phyloP scores from a whole-genome alignment of 2,113 vertebrate species.

The Echinops telfairi region DNA sequence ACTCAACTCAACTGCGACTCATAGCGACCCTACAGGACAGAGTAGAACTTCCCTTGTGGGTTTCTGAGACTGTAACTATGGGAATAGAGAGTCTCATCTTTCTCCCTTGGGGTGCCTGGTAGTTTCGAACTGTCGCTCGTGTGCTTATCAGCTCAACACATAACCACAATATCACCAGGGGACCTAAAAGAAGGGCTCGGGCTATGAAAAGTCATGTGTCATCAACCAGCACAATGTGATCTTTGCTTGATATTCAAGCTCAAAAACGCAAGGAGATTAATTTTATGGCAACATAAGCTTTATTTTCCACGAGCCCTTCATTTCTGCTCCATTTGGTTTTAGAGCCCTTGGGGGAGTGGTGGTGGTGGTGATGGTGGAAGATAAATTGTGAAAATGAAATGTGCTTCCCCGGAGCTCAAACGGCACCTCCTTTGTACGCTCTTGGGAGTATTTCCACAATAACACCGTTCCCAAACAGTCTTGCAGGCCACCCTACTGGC shows the following conservation, averaged over 20 bases:
- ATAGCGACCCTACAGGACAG: too few relatives aligned
- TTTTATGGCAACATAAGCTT: slow-evolving; percentile 65
- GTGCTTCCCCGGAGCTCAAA: not conserved
- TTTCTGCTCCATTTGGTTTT: slow-evolving; percentile 55
- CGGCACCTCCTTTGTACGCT: not conserved
- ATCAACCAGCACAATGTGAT: slow-evolving; percentile 53
- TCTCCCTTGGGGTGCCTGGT: too few relatives aligned
- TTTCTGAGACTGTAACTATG: too few relatives aligned
- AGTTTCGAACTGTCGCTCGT: too few relatives aligned
- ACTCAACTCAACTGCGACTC: too few relatives aligned
- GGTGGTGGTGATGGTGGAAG: not conserved
- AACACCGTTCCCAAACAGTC: not conserved
- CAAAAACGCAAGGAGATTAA: slow-evolving; percentile 64
- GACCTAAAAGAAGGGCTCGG: not conserved
- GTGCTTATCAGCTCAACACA: too few relatives aligned
- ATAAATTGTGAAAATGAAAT: slow-evolving; percentile 38
- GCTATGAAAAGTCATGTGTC: not conserved
- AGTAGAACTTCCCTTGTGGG: too few relatives aligned
- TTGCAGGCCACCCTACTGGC: not conserved
- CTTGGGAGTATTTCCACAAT: slow-evolving; percentile 18
- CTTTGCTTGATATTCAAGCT: slow-evolving; percentile 58
- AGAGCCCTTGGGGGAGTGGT: not conserved
- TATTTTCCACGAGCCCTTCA: slow-evolving; percentile 2
- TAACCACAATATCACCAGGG: too few relatives aligned
- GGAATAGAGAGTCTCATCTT: too few relatives aligned